Evolutionary conservation across 1,140 invertebrate species (phyloP).

Genomic region (Drosophila albomicans): DNA sequence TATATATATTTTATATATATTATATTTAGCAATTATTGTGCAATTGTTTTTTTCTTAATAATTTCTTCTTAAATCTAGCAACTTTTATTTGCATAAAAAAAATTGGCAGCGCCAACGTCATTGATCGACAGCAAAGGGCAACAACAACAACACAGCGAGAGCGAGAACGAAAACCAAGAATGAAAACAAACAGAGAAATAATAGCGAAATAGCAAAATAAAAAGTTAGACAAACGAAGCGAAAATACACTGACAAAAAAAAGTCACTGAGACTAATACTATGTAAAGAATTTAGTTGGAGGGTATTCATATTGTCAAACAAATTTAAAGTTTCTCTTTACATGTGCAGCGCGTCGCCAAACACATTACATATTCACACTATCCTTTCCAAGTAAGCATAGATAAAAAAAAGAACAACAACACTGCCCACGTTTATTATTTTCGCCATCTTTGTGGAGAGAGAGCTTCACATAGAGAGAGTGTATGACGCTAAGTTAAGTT

Average conservation of each 20-base stretch:
- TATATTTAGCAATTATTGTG: no score
- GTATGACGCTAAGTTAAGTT: not conserved
- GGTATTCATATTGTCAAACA: no score
- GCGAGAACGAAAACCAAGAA: constrained; percentile 23
- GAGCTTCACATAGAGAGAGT: constrained; percentile 10
- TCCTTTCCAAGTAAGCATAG: constrained; percentile 16
- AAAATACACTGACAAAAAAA: constrained; percentile 18
- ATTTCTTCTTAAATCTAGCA: no score
- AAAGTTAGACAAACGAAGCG: not conserved
- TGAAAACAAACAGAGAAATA: constrained; percentile 31
- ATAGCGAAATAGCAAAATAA: constrained; percentile 27
- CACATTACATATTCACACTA: constrained; percentile 2
- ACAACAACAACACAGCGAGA: not conserved
- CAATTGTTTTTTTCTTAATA: no score
- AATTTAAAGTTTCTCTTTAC: no score
- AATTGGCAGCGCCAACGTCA: constrained; percentile 17
- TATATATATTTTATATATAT: no score
- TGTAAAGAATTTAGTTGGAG: no score
- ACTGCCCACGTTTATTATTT: constrained; percentile 17
- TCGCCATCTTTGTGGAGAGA: constrained; percentile 22
- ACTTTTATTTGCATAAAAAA: no score
- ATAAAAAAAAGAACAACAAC: constrained; percentile 20
- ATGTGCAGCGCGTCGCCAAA: constrained; percentile 1
- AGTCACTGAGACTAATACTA: no score
- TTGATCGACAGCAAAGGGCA: constrained; percentile 2